Evolutionary conservation across 1,140 invertebrate genomes (phyloP), one percentile per base, ranked within the genome.

Genomic region (Drosophila kohkoa): DNA sequence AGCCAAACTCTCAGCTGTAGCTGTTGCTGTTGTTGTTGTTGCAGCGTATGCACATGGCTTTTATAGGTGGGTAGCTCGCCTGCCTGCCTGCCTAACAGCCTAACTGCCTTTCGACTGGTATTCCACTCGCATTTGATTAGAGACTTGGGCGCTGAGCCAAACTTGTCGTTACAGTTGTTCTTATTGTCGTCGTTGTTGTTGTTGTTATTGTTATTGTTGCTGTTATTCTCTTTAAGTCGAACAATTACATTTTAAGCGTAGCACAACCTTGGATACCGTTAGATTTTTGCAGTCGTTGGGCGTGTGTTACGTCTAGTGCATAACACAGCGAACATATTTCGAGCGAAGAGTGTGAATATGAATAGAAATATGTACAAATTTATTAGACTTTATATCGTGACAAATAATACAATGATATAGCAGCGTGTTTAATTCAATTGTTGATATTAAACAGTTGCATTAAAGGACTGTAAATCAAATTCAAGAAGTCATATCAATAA

Each of bases 181-280:
- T 74, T 62, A 48, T 38, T 65, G 35, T 51, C 60, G 49, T 62
- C 54, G 32, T 45, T 69, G 8, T 43, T 66, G 52, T n/a, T n/a
- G n/a, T n/a, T n/a, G n/a, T n/a, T n/a, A n/a, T n/a, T n/a, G n/a
- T n/a, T n/a, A n/a, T n/a, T n/a, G n/a, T 60, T 59, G 64, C 25
- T 75, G 41, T 63, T 66, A 41, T 54, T 32, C 48, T 91, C 81
- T 82, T 86, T 91, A 81, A 81, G 79, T 82, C 81, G 80, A 86
- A 85, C 90, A 91, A 91, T 91, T 91, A 91, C 82, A 91, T 91
- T 91, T 88, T 79, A 91, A 91, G 77, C 90, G 90, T 90, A 91
- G 90, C 90, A 90, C 90, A 91, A 91, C 90, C 90, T 91, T 91
- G 90, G 82, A 90, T 90, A 78, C 90, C 90, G 90, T 91, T 91